These are phyloP conservation scores for Drosophila pachea DNA, from an alignment of 1,140 invertebrate species.

Conservation along the genomic window DNA sequence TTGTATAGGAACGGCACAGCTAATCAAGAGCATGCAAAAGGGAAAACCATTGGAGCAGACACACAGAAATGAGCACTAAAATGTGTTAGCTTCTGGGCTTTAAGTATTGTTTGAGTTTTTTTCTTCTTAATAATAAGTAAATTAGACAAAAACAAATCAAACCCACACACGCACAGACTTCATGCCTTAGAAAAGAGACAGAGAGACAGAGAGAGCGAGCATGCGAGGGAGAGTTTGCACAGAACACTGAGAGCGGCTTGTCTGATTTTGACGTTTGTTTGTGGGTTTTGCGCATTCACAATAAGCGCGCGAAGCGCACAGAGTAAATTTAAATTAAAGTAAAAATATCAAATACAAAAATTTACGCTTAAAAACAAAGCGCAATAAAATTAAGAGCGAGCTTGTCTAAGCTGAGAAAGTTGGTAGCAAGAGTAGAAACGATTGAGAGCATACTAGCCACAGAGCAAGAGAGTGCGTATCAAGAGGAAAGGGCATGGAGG, in stretches of 20 bases:
- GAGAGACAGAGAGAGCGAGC: conserved; percentile 21
- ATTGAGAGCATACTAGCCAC: background rate
- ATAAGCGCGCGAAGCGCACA: conserved; percentile 71
- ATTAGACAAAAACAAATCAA: conserved; percentile 62
- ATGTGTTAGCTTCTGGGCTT: conserved; percentile 16
- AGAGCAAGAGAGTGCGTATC: conserved; percentile 5
- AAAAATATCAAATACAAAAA: conserved; percentile 44
- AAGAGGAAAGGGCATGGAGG: background rate
- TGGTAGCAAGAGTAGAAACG: background rate
- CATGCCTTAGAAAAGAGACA: background rate
- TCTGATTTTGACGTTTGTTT: conserved; percentile 74
- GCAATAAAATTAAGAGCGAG: conserved; percentile 37
- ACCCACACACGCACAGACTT: conserved; percentile 32
- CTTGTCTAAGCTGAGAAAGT: conserved; percentile 4
- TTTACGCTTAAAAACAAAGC: conserved; percentile 28
- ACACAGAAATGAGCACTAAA: conserved; percentile 18
- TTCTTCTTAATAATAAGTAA: conserved; percentile 46
- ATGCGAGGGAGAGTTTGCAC: conserved; percentile 1
- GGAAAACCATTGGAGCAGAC: conserved; percentile 2
- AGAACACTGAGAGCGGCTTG: conserved; percentile 35
- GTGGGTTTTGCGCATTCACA: conserved; percentile 54
- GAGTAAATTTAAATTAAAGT: conserved; percentile 69
- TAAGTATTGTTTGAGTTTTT: conserved; percentile 14
- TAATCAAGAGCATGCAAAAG: conserved; percentile 38
- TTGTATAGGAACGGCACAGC: conserved; percentile 35